phyloP scores from a whole-genome alignment of 2,888 invertebrate genomes.

The Spisula subtruncata region DNA sequence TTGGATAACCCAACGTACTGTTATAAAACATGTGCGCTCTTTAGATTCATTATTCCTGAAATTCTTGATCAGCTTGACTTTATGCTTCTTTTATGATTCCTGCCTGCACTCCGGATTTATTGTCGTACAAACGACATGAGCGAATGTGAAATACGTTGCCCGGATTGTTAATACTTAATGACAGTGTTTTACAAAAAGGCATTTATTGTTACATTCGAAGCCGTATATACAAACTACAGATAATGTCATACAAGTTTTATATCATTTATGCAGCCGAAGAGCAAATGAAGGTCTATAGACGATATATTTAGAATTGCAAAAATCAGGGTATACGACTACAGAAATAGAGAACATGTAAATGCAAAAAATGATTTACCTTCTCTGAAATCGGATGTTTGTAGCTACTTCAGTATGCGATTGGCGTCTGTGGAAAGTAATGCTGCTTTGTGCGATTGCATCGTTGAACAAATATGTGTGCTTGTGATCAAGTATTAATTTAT shows the following conservation, averaged over 20 bases:
- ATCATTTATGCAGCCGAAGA: background rate
- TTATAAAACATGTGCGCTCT: background rate
- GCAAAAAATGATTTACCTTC: no score
- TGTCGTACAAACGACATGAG: background rate
- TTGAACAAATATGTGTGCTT: no score
- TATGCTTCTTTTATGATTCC: background rate
- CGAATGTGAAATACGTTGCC: background rate
- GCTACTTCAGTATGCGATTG: no score
- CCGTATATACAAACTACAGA: background rate
- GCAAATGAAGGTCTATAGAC: background rate
- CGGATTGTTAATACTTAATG: background rate
- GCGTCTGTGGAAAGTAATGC: no score
- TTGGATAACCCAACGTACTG: no score
- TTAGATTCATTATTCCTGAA: background rate
- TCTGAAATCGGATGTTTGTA: no score
- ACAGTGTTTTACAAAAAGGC: background rate
- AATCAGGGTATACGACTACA: no score
- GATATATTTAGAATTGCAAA: background rate
- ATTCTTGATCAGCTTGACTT: background rate
- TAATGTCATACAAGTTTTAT: background rate
- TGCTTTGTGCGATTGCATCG: no score
- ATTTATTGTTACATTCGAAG: background rate
- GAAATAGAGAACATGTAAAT: no score
- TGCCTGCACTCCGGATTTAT: background rate
- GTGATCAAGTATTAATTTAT: no score